Evolutionary conservation across 1,140 invertebrate genomes (phyloP), one percentile per base, ranked within the genome.

Genomic region (Procambarus clarkii): DNA sequence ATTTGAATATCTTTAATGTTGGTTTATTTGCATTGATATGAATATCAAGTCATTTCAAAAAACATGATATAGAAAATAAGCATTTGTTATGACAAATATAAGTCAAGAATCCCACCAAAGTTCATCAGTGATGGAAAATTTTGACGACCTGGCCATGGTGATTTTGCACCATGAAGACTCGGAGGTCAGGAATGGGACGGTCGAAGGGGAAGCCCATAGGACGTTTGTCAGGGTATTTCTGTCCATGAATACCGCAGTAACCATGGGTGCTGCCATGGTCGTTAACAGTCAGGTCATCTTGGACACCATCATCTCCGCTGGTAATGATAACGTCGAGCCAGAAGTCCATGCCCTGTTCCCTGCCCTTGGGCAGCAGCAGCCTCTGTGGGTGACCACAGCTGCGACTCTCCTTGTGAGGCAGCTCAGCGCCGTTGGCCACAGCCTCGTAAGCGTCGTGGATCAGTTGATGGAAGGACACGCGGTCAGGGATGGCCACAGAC

Each of bases 331-430:
- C 84, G 48, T n/a, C 0, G n/a, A 86, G 48, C 69, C 71, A 76
- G 48, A 60, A 86, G 0, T 86, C 84, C 21, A 86, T 46, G 34
- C 84, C 84, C 9, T 86, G 3, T 15, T 54, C 13, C 7, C 18
- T 86, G 69, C 84, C 71, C 71, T 86, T 86, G 15, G 84, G 84
- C 15, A 86, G 84, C 69, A 86, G 71, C 69, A 86, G 69, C 45
- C 84, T 86, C 44, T 86, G 69, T 45, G 84, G 84, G 15, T 76
- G 69, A 5, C 84, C 84, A 76, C 84, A 86, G 69, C 18, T n/a
- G 0, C 45, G 64, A 18, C n/a, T 64, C 3, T 9, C 18, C 11
- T 76, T 24, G 0, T 44, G 71, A 21, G 4, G 2, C 45, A 86
- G 69, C 5, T 74, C 74, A 58, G 45, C 21, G 64, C 71, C 71